Evolutionary conservation across 1,140 invertebrate species (phyloP).

Genomic region (Trissolcus basalis): DNA sequence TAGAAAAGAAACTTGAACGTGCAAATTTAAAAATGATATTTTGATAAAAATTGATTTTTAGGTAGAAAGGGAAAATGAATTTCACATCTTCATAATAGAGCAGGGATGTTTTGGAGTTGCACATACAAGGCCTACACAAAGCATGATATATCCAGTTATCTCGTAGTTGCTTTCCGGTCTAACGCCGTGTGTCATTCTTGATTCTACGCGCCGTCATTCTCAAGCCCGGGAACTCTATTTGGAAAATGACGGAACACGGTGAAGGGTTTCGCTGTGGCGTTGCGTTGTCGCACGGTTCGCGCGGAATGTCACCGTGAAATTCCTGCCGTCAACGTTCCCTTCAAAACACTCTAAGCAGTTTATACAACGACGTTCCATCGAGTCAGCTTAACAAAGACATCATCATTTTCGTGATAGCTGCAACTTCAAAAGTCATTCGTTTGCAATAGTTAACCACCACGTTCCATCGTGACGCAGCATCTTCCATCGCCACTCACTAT

Average conservation of each 20-base stretch:
- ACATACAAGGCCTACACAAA: conserved; percentile 29
- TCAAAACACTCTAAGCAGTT: conserved; percentile 41
- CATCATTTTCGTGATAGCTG: conserved; percentile 15
- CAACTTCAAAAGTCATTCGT: background rate
- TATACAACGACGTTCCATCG: conserved; percentile 44
- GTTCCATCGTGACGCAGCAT: background rate
- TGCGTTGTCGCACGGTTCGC: conserved; percentile 43
- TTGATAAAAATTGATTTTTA: too few relatives aligned
- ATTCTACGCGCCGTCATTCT: conserved; percentile 64
- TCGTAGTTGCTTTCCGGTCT: conserved; percentile 62
- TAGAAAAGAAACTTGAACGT: too few relatives aligned
- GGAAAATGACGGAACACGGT: conserved; percentile 52
- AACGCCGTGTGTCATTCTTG: conserved; percentile 68
- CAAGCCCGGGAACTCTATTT: conserved; percentile 48
- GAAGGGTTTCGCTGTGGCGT: conserved; percentile 47
- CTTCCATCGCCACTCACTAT: too few relatives aligned
- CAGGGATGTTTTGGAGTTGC: background rate
- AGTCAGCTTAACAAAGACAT: conserved; percentile 50
- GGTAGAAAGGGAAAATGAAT: too few relatives aligned
- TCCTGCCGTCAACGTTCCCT: conserved; percentile 52
- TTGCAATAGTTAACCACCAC: background rate
- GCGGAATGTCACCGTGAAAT: conserved; percentile 64
- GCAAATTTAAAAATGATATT: too few relatives aligned
- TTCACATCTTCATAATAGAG: too few relatives aligned
- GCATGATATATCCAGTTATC: conserved; percentile 51